Percentiles rank a stretch among this genome's conserved stretches.
Conservation (phyloP, 2,888 invertebrate species). For the Cheilosia scutellata region DNA sequence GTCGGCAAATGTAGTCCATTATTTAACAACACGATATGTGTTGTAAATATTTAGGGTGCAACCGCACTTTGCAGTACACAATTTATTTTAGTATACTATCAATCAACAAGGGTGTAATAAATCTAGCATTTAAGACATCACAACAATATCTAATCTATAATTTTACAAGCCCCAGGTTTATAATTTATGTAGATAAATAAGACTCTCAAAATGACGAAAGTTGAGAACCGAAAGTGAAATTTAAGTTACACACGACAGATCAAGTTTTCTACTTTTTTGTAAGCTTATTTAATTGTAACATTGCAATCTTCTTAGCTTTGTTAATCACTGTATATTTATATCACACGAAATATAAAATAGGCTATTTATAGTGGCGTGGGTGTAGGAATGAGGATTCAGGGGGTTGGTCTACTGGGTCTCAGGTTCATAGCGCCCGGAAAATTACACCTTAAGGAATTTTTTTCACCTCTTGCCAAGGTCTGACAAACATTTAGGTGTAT, state of each 20-base stretch:
- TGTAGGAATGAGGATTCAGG: no score
- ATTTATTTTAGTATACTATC: not conserved
- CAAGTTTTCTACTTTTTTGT: not conserved
- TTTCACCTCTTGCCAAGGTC: no score
- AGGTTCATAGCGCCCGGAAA: no score
- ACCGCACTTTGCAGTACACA: constrained; percentile 7
- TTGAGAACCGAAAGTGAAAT: not conserved
- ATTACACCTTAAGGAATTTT: no score
- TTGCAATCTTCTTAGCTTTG: not conserved
- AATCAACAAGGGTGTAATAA: not conserved
- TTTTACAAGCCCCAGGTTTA: not conserved
- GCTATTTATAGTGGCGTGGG: no score
- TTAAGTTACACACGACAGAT: not conserved
- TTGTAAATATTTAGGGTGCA: not conserved
- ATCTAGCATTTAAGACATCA: not conserved
- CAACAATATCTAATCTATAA: not conserved
- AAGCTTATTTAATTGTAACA: no score
- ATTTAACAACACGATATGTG: constrained; percentile 7
- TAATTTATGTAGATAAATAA: not conserved
- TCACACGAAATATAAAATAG: no score
- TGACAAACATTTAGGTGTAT: no score
- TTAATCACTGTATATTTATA: no score
- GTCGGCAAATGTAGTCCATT: not conserved
- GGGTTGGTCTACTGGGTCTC: no score
- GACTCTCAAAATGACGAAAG: not conserved